Base-by-base conservation (phyloP, 2,797 vertebrate genomes). In the Esox masquinongy region DNA sequence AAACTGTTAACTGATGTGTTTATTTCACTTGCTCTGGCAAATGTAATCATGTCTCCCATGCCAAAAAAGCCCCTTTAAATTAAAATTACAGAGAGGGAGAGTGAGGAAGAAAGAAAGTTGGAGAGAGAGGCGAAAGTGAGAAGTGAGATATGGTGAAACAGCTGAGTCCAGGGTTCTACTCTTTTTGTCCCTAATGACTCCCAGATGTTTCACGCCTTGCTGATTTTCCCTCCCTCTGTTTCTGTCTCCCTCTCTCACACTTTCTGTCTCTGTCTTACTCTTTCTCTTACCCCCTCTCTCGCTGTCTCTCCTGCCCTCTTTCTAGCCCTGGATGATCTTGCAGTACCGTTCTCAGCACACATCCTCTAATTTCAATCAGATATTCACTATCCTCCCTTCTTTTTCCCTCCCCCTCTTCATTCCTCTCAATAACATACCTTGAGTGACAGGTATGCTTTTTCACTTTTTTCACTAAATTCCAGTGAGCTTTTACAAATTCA, bases 141-240 rank as follows among this genome's bases (percentile, higher is more conserved):
- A 31, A 31, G 5, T 5, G 56, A 59, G 26, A 66, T 16, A 19
- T 66, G 29, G 64, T 66, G 64, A 79, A 67, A 67, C 75, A 73
- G 75, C 77, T 75, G 72, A 70, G 71, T 74, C 74, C 77, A 81
- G 73, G 59, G 50, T 73, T 72, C 56, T 34, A 12, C 78, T 68
- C 67, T 75, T 50, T 70, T 50, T 53, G 43, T 47, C 75, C 29
- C 69, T 79, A 79, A 84, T 81, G 82, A 81, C 75, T 84, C 75
- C 82, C 82, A 84, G 80, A 84, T 84, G 82, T 84, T 83, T 81
- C 69, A 81, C 75, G 72, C 64, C 12, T 16, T 12, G 31, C 64
- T 66, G 64, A 66, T 47, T 47, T 12, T 47, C 66, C 47, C 34
- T 47, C 36, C 12, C n/a, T 17, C 64, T 61, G 3, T n/a, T 34